Evolutionary conservation across 2,888 invertebrate species (phyloP), one percentile per base, ranked within the genome.

Genomic region (Sphaerophoria rueppellii): DNA sequence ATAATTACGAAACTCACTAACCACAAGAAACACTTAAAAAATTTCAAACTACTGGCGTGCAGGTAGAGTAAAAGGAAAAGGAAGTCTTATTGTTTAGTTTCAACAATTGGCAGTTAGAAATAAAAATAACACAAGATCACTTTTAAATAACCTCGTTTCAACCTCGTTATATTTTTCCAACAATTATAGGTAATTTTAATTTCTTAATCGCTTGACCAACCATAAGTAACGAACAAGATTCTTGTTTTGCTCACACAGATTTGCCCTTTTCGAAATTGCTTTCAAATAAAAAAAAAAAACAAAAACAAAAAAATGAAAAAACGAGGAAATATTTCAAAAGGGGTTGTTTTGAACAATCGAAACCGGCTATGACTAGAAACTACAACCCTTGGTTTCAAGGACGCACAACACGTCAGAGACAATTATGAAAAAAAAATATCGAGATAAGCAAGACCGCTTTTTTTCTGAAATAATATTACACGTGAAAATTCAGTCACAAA

Each of bases 171-270:
- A 16, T n/a, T 2, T 52, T 67, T 60, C 14, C 9, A 69, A 34
- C n/a, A 34, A 73, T 32, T 57, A 9, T 14, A 46, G 54, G 75
- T 46, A 52, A 43, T 70, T 69, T 48, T 0, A 14, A 35, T 69
- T 72, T 72, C 58, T 48, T 24, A 24, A 24, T 78, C 78, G 74
- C 78, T 75, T 79, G 79, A 70, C 54, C 74, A 75, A 71, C 75
- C 79, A 79, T 40, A 75, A 71, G 67, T 75, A 65, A 79, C 79
- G 69, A 43, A 52, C 54, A 65, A 65, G 54, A 52, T 34, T 37
- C 57, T 50, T 43, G 9, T 6, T 70, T 55, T 52, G 12, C 40
- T 58, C 6, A n/a, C n/a, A 35, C 48, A 6, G 16, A 2, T 0
- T 61, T 46, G 24, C 7, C 4, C 46, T 61, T 48, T 46, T 48